Conservation (phyloP, 2,797 vertebrate genomes). For the Botia kubotai region DNA sequence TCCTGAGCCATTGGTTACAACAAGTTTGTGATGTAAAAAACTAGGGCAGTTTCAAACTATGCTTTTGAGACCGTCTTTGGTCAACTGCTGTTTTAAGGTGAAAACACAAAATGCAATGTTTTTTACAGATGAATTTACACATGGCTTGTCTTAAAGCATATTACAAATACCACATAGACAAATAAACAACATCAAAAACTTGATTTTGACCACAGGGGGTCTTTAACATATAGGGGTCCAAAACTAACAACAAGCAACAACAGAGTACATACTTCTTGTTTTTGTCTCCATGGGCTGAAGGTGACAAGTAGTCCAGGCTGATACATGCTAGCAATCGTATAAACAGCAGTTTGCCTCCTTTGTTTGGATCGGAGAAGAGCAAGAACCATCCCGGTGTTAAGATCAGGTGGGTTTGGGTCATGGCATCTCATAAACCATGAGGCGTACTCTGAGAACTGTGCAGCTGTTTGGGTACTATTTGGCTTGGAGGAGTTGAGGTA, state of each 20-base stretch:
- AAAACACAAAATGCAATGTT: too few species aligned
- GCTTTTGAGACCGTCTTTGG: too few species aligned
- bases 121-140: too few species aligned
- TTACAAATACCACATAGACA: too few species aligned
- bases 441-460: slow-evolving; percentile 91
- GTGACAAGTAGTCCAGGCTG: slow-evolving; percentile 92
- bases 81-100: too few species aligned
- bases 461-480: slow-evolving; percentile 83
- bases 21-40: too few species aligned
- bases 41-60: too few species aligned
- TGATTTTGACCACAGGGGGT: too few species aligned
- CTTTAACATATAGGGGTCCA: too few species aligned
- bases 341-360: slow-evolving; percentile 85
- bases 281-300: slow-evolving; percentile 90
- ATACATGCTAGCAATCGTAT: slow-evolving; percentile 92
- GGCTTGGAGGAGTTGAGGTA: slow-evolving; percentile 98
- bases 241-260: not conserved
- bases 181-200: too few species aligned
- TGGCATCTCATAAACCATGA: slow-evolving; percentile 93
- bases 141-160: too few species aligned
- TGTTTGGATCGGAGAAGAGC: slow-evolving; percentile 93
- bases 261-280: slow-evolving; percentile 83
- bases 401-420: slow-evolving; percentile 92
- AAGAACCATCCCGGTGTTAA: slow-evolving; percentile 89
- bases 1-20: too few species aligned